Evolutionary conservation across 1,140 invertebrate species (phyloP).

Genomic region (Anoplophora glabripennis): DNA sequence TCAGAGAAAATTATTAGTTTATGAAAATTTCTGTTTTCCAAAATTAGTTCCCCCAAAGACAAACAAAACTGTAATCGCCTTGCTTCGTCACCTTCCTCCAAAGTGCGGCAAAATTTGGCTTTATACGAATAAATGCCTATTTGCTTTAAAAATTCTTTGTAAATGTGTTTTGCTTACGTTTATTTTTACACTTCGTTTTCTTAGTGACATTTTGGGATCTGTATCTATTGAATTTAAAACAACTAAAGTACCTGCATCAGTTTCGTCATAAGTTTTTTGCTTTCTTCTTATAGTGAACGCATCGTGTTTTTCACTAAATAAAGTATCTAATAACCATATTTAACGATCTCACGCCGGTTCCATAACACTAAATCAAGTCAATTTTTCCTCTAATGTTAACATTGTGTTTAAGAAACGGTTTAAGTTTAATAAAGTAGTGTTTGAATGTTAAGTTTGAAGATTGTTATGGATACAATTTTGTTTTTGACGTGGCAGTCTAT

Average conservation of each 20-base stretch:
- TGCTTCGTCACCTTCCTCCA: slow-evolving; percentile 17
- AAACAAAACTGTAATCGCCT: slow-evolving; percentile 13
- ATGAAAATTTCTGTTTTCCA: slow-evolving; percentile 19
- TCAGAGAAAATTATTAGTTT: slow-evolving; percentile 14
- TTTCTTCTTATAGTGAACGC: not conserved
- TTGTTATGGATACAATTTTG: slow-evolving; percentile 7
- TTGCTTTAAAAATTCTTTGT: slow-evolving; percentile 20
- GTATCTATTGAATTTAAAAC: not conserved
- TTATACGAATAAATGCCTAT: slow-evolving; percentile 13
- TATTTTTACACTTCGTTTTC: not conserved
- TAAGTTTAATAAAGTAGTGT: slow-evolving; percentile 7
- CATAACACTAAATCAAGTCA: slow-evolving; percentile 2
- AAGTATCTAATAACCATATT: not conserved
- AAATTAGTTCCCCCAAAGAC: slow-evolving; percentile 11
- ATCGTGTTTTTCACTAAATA: slow-evolving; percentile 18
- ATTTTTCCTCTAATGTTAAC: slow-evolving; percentile 5
- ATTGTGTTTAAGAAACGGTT: not conserved
- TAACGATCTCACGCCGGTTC: not conserved
- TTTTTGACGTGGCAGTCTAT: too few relatives aligned
- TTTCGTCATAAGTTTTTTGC: too few relatives aligned
- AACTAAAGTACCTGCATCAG: slow-evolving; percentile 5
- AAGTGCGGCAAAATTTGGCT: slow-evolving; percentile 15
- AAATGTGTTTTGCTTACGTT: slow-evolving; percentile 11
- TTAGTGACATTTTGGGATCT: not conserved
- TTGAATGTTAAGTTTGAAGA: slow-evolving; percentile 5